Percentiles rank a stretch among this genome's conserved stretches.
These are phyloP conservation scores for Oikopleura albicans DNA, from an alignment of 23 tunicate species.

Conservation along the genomic window DNA sequence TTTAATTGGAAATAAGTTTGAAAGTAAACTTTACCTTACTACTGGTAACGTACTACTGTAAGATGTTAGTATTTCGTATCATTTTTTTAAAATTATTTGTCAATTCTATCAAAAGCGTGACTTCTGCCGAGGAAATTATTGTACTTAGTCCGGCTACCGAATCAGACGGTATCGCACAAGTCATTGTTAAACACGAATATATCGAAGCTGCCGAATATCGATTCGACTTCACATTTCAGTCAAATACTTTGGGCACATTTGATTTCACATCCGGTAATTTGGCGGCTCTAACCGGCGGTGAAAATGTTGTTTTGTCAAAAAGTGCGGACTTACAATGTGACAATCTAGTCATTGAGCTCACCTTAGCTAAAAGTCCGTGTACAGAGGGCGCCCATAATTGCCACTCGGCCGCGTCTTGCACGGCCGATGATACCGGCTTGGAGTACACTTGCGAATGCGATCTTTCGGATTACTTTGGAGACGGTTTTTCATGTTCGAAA, in stretches of 20 bases:
- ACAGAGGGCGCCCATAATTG: constrained; percentile 3
- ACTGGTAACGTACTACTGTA: neutral
- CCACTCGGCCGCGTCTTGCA: neutral
- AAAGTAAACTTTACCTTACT: no score
- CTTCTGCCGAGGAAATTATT: neutral
- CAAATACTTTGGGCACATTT: neutral
- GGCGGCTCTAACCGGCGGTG: neutral
- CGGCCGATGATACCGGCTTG: neutral
- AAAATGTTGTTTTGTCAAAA: neutral
- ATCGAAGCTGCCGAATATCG: neutral
- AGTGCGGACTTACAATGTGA: neutral
- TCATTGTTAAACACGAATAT: neutral
- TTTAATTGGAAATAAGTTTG: no score
- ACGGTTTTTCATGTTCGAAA: neutral
- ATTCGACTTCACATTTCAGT: neutral
- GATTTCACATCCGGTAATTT: neutral
- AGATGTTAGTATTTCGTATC: neutral
- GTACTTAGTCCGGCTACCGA: neutral
- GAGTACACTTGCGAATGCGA: neutral
- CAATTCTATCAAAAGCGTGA: no score
- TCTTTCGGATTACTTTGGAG: neutral
- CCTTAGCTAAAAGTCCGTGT: neutral
- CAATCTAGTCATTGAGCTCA: neutral
- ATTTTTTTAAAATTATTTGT: no score
- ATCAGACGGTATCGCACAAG: neutral